Percentiles rank a stretch among this genome's conserved stretches.
Evolutionary conservation across 2,797 vertebrate species (phyloP).

Genomic region (Phataginus tetradactyla): DNA sequence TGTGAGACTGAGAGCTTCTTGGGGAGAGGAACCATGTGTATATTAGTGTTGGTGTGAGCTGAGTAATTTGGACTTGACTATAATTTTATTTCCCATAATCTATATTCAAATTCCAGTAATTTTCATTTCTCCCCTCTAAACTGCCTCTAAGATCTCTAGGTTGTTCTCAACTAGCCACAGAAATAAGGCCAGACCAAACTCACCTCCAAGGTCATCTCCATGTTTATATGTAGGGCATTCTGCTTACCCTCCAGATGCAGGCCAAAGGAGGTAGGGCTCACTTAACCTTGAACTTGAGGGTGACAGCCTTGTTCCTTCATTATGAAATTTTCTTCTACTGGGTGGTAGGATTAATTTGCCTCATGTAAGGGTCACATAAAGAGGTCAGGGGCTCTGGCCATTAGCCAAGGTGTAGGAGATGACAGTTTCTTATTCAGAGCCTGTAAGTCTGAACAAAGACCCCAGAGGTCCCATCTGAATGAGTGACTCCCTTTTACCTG

Average conservation of each 20-base stretch:
- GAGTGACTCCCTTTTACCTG: not conserved
- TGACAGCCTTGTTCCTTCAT: not conserved
- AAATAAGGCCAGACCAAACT: not conserved
- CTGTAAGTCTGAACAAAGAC: not conserved
- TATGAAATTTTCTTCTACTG: not conserved
- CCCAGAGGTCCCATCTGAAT: not conserved
- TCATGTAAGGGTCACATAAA: not conserved
- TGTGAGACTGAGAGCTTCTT: not conserved
- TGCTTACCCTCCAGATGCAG: not conserved
- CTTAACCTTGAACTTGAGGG: not conserved
- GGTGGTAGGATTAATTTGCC: not conserved
- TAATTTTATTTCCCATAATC: not conserved
- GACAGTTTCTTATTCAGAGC: not conserved
- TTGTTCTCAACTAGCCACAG: not conserved
- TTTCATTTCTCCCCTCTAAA: not conserved
- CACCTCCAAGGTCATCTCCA: not conserved
- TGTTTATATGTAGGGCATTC: fast-evolving
- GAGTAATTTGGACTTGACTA: not conserved
- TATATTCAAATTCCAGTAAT: not conserved
- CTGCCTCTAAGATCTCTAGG: not conserved
- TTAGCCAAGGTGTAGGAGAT: not conserved
- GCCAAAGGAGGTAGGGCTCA: no score
- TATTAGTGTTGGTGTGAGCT: not conserved
- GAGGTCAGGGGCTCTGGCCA: not conserved
- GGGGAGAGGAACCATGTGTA: not conserved